Conservation (phyloP, 2,888 invertebrate genomes). For the Physocephala rufipes region DNA sequence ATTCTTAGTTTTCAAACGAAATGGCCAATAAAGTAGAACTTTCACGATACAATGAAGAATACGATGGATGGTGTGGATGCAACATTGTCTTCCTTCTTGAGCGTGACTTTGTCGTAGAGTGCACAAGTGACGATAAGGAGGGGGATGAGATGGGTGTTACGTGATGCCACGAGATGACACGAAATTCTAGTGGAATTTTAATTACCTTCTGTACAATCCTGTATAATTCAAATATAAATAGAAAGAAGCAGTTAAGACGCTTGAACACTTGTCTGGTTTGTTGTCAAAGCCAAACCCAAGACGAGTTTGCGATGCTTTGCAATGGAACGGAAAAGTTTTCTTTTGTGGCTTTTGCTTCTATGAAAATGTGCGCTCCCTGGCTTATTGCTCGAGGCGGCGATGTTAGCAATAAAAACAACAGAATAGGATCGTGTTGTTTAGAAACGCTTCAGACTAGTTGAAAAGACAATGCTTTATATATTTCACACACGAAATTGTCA, state of each 20-base stretch:
- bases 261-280: conserved; percentile 34
- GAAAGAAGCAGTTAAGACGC: conserved; percentile 44
- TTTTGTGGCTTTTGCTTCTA: neutral
- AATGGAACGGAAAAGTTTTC: neutral
- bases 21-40: too few relatives aligned
- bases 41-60: too few relatives aligned
- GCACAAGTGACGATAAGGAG: neutral
- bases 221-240: conserved; percentile 49
- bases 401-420: neutral
- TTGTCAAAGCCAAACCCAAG: neutral
- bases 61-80: neutral
- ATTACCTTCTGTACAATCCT: conserved; percentile 53
- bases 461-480: conserved; percentile 7
- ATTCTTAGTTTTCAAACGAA: too few relatives aligned
- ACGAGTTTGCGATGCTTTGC: neutral
- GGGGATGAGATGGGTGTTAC: neutral
- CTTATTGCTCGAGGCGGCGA: neutral
- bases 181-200: conserved; percentile 47
- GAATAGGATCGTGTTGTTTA: neutral
- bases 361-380: neutral
- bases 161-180: neutral
- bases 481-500: neutral
- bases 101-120: conserved; percentile 1
- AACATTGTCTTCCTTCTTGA: neutral
- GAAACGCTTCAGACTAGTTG: neutral